phyloP scores from a whole-genome alignment of 1,140 invertebrate species.

The Panagrolaimus sp. region DNA sequence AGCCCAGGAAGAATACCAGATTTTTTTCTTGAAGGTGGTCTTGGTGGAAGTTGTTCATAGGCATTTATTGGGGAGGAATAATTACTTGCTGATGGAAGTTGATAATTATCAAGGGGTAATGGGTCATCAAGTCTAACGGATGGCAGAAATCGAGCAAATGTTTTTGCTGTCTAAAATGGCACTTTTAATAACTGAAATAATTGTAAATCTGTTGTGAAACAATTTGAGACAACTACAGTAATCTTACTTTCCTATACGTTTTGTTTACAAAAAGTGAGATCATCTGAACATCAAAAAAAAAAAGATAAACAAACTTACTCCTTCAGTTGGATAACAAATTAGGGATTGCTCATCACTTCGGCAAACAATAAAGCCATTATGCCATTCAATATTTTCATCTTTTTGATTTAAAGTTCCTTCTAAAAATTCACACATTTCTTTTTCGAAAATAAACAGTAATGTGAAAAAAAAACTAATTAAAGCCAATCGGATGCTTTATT shows the following conservation, averaged over 20 bases:
- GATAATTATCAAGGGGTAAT: background rate
- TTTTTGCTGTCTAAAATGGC: background rate
- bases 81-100: background rate
- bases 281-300: background rate
- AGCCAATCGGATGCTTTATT: too few relatives aligned
- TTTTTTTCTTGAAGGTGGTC: background rate
- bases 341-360: background rate
- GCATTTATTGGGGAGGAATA: too few relatives aligned
- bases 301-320: too few relatives aligned
- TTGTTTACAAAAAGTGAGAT: background rate
- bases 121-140: background rate
- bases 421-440: too few relatives aligned
- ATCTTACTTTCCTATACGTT: too few relatives aligned
- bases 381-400: background rate
- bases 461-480: too few relatives aligned
- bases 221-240: too few relatives aligned
- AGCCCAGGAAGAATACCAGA: background rate
- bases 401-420: too few relatives aligned
- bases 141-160: background rate
- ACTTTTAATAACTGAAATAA: too few relatives aligned
- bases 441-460: too few relatives aligned
- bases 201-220: too few relatives aligned
- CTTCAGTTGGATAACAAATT: background rate
- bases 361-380: conserved; percentile 4
- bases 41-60: background rate